Evolutionary conservation across 2,113 vertebrate species (phyloP).

Genomic region (Cranoglanis bouderius): DNA sequence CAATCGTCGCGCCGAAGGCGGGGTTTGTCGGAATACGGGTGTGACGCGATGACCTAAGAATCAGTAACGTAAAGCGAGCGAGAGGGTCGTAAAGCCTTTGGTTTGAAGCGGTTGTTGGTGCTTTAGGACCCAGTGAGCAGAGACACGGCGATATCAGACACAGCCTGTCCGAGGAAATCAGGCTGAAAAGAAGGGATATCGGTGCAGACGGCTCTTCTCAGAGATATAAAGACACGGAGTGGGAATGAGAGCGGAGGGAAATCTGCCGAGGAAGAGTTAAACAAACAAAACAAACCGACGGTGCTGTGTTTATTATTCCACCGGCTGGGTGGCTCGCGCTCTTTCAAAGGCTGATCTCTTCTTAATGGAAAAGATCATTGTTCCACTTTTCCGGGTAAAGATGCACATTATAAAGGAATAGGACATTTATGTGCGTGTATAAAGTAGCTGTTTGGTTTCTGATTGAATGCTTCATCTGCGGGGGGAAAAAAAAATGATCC

Average conservation of each 20-base stretch:
- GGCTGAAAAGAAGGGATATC: neutral
- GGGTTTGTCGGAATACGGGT: slow-evolving; percentile 10
- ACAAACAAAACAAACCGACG: neutral
- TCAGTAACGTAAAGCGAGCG: slow-evolving; percentile 65
- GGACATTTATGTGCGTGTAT: too few relatives aligned
- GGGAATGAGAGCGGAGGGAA: neutral
- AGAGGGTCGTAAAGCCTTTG: slow-evolving; percentile 68
- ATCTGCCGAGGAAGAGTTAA: neutral
- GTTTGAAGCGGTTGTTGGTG: slow-evolving; percentile 70
- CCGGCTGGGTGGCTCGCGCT: neutral
- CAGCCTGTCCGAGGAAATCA: slow-evolving; percentile 25
- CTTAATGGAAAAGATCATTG: neutral
- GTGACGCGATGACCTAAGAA: slow-evolving; percentile 63
- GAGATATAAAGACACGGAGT: neutral
- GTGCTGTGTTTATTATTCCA: neutral
- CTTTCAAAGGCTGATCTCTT: neutral
- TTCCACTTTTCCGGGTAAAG: neutral
- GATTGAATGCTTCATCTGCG: neutral
- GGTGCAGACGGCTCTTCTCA: neutral
- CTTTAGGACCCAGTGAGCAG: slow-evolving; percentile 57
- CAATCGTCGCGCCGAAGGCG: neutral
- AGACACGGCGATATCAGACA: slow-evolving; percentile 41
- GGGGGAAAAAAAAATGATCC: neutral
- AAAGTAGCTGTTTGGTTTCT: neutral
- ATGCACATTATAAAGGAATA: neutral